phyloP scores from a whole-genome alignment of 2,888 invertebrate genomes.

The Deladenus siricidicola region DNA sequence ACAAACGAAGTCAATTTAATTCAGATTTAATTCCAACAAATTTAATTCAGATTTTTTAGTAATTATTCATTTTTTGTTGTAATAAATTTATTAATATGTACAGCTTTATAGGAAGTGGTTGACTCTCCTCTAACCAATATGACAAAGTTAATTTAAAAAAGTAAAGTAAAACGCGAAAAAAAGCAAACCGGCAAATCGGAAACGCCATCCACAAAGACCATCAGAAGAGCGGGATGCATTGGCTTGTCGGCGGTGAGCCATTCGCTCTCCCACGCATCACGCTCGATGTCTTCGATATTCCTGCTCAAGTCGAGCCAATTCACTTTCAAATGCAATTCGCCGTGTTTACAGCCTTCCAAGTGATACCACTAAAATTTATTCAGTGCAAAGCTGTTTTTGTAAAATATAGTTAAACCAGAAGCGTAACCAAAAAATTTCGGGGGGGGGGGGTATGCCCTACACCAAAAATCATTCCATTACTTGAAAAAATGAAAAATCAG shows the following conservation, averaged over 20 bases:
- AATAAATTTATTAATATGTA: no score
- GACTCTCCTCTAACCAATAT: background rate
- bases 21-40: no score
- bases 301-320: constrained; percentile 75
- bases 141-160: background rate
- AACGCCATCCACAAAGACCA: constrained; percentile 83
- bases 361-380: constrained; percentile 75
- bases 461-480: no score
- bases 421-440: no score
- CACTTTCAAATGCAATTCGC: constrained; percentile 78
- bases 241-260: constrained; percentile 43
- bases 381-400: no score
- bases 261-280: constrained; percentile 33
- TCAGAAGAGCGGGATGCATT: constrained; percentile 61
- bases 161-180: background rate
- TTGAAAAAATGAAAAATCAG: background rate
- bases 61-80: no score
- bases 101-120: no score
- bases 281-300: constrained; percentile 30
- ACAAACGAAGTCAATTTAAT: no score
- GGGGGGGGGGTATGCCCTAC: no score
- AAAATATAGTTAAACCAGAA: no score
- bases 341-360: constrained; percentile 86
- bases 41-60: no score
- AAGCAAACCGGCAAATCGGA: constrained; percentile 75